Evolutionary conservation across 2,113 vertebrate genomes (phyloP), one percentile per base, ranked within the genome.

Genomic region (Barnardius zonarius): DNA sequence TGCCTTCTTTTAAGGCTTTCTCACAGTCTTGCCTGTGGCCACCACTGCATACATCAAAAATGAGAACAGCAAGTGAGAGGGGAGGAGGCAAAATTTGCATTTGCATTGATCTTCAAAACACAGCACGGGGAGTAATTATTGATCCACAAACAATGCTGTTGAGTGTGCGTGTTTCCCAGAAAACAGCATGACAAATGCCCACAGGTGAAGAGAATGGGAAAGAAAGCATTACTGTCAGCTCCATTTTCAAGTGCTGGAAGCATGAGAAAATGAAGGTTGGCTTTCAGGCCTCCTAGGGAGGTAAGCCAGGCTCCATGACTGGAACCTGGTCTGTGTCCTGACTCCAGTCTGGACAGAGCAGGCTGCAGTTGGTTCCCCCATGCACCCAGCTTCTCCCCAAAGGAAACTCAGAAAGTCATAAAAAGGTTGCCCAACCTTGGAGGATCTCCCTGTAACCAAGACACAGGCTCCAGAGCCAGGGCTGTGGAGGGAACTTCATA

Each of bases 21-120:
- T 90, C 73, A 18, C 31, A 90, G 59, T 28, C 28, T 69, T 86
- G 68, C 68, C 92, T 78, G 64, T 88, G 95, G 95, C 49, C 90
- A 86, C 85, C 52, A 48, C 46, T 1, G 2, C 14, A 1, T 79
- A 86, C 78, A 83, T 90, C 68, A 96, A 88, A 90, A 93, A 90
- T 59, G 83, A 92, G 88, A 79, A 87, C 33, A 83, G 68, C 33
- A 80, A 90, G 72, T 49, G 57, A 76, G 55, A 68, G 35, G 37
- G 18, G 54, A 55, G 54, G 54, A 55, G 54, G 31, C 13, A 55
- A 33, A 33, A 55, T 6, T 55, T 33, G 54, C 54, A 74, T 39
- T 70, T 79, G 52, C 81, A 70, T 17, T 81, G 62, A 83, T 86
- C 49, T 97, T 90, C 30, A 86, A 80, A 95, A 93, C 27, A n/a